Percentiles rank a stretch among this genome's conserved stretches.
Conservation (phyloP, 2,113 vertebrate genomes). For the Malurus alboscapulatus region DNA sequence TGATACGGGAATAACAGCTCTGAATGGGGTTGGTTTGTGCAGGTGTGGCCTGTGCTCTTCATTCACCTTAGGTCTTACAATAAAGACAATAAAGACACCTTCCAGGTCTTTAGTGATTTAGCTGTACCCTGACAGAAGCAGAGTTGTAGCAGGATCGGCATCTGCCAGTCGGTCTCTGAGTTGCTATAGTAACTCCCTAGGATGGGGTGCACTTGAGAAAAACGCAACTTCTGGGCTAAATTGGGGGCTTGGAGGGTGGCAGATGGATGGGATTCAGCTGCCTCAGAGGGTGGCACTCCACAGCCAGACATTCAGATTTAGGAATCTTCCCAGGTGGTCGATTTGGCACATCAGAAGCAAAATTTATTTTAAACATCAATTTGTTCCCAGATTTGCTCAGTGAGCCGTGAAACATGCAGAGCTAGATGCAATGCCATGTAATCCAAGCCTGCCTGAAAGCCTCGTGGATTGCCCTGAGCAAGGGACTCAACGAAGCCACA, state of each 20-base stretch:
- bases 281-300: not conserved
- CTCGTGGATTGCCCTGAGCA: accelerated
- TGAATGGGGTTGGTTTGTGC: not conserved
- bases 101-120: not conserved
- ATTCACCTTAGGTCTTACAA: not conserved
- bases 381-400: not conserved
- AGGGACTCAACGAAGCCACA: accelerated
- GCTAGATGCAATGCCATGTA: not conserved
- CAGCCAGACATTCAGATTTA: not conserved
- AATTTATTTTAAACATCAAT: not conserved
- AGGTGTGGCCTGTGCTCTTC: not conserved
- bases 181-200: slow-evolving; percentile 21
- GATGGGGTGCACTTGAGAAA: not conserved
- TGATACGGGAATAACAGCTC: not conserved
- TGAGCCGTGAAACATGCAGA: not conserved
- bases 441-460: not conserved
- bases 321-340: not conserved
- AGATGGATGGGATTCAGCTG: not conserved
- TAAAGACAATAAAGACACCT: not conserved
- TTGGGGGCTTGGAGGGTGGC: not conserved
- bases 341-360: not conserved
- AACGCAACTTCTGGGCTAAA: not conserved
- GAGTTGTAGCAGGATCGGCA: not conserved
- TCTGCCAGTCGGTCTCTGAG: not conserved
- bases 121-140: not conserved